Evolutionary conservation across 2,888 invertebrate genomes (phyloP).

Genomic region (Brenthis hecate): DNA sequence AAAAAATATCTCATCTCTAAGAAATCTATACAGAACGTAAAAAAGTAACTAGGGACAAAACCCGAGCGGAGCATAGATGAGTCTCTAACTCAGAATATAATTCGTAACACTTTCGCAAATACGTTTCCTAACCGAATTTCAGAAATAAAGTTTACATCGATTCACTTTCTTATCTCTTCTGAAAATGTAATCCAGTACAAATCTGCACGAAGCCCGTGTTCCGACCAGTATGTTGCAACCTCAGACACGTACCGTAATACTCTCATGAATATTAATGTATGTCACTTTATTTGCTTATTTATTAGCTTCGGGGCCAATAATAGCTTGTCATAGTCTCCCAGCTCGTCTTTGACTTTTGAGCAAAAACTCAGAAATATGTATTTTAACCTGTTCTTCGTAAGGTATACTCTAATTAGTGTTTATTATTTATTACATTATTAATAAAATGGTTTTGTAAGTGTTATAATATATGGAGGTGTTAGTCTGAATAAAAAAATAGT

Average conservation of each 20-base stretch:
- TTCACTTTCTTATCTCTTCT: conserved; percentile 18
- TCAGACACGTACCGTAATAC: conserved; percentile 64
- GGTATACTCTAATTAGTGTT: too few relatives aligned
- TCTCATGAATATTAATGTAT: conserved; percentile 71
- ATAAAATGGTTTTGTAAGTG: too few relatives aligned
- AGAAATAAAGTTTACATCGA: conserved; percentile 26
- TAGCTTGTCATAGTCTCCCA: conserved; percentile 37
- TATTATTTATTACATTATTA: too few relatives aligned
- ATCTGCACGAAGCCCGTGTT: conserved; percentile 29
- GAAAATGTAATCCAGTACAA: conserved; percentile 34
- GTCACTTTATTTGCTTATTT: conserved; percentile 66
- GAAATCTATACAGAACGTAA: too few relatives aligned
- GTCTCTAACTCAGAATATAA: too few relatives aligned
- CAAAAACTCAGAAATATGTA: conserved; percentile 6
- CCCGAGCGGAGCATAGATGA: too few relatives aligned
- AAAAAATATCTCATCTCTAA: too few relatives aligned
- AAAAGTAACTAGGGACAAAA: too few relatives aligned
- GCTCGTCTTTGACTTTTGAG: conserved; percentile 38
- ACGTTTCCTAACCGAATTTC: neutral
- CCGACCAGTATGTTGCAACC: conserved; percentile 38
- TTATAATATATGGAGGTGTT: too few relatives aligned
- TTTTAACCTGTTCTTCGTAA: too few relatives aligned
- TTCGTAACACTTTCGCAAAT: too few relatives aligned
- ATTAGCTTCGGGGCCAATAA: conserved; percentile 60
- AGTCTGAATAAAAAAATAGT: too few relatives aligned